Conservation (phyloP, 1,140 invertebrate species). For the Cylas formicarius region DNA sequence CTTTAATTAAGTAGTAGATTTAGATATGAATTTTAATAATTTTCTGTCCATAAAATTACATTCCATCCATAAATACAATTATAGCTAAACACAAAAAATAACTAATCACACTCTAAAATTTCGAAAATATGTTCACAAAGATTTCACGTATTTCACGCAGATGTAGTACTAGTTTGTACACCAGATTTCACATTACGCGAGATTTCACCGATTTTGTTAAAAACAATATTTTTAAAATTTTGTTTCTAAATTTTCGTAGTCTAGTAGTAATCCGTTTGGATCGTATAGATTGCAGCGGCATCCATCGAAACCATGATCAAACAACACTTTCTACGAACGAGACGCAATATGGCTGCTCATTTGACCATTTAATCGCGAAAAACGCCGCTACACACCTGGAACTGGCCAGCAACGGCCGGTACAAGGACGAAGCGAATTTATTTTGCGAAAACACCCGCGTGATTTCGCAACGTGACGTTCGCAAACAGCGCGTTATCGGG, state of each 20-base stretch:
- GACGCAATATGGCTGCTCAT: background rate
- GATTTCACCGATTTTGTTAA: too few relatives aligned
- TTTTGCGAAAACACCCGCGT: slow-evolving; percentile 11
- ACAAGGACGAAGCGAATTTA: slow-evolving; percentile 22
- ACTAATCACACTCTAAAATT: too few relatives aligned
- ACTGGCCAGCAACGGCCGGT: slow-evolving; percentile 11
- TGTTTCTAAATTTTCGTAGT: slow-evolving; percentile 1
- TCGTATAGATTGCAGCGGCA: background rate
- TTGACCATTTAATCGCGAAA: background rate
- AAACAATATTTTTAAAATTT: background rate
- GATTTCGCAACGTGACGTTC: background rate
- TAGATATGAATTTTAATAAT: too few relatives aligned
- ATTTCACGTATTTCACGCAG: too few relatives aligned
- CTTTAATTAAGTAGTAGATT: too few relatives aligned
- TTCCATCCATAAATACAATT: too few relatives aligned
- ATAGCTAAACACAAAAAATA: too few relatives aligned
- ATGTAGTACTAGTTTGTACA: too few relatives aligned
- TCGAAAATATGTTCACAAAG: too few relatives aligned
- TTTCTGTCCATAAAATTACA: too few relatives aligned
- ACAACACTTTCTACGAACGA: background rate
- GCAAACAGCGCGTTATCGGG: background rate
- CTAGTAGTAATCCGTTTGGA: background rate
- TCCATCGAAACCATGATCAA: background rate
- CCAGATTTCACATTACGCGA: too few relatives aligned
- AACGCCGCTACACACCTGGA: background rate